phyloP scores from a whole-genome alignment of 2,113 vertebrate genomes.

The Chrysemys picta region DNA sequence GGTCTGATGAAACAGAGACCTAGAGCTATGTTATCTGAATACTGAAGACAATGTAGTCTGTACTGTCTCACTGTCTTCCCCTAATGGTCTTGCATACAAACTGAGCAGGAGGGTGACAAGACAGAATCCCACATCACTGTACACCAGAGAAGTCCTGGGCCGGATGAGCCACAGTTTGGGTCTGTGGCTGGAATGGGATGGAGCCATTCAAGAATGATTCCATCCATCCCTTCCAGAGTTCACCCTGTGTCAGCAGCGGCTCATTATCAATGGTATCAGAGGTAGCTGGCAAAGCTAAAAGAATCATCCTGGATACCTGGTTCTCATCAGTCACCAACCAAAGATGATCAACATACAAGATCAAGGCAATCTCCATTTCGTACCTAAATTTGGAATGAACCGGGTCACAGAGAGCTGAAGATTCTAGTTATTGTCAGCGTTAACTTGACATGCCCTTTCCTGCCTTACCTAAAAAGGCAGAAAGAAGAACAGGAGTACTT shows the following conservation, averaged over 20 bases:
- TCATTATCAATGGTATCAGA: not conserved
- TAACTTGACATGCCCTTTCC: not conserved
- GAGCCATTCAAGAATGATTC: not conserved
- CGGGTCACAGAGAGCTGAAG: not conserved
- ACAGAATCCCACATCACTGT: not conserved
- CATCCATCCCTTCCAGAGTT: not conserved
- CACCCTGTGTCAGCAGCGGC: not conserved
- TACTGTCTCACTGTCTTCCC: not conserved
- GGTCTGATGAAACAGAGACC: not conserved
- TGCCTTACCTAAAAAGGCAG: not conserved
- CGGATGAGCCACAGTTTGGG: accelerated
- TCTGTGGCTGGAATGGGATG: not conserved
- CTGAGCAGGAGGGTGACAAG: not conserved
- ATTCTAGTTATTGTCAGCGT: not conserved
- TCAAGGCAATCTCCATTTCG: not conserved
- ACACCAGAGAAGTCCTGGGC: not conserved
- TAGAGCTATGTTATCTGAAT: not conserved
- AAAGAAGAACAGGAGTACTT: too few species aligned
- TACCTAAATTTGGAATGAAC: not conserved
- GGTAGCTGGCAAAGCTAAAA: not conserved
- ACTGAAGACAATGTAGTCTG: not conserved
- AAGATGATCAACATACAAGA: not conserved
- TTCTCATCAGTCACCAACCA: not conserved
- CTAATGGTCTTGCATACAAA: not conserved
- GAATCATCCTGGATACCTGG: not conserved